Evolutionary conservation across 1,140 invertebrate genomes (phyloP).

Genomic region (Acromyrmex charruanus): DNA sequence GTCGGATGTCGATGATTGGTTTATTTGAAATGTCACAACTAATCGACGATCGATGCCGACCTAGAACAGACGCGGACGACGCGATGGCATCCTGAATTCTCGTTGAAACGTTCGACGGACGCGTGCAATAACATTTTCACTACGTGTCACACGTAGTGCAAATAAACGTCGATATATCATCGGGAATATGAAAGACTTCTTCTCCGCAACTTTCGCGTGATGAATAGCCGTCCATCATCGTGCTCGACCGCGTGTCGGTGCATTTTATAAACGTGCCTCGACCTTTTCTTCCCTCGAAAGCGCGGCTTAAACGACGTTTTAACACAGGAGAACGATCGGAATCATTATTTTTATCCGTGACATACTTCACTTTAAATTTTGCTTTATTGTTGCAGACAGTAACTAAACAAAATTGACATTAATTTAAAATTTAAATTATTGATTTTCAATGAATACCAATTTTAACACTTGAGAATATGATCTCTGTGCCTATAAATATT

Average conservation of each 20-base stretch:
- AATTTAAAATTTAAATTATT: not conserved
- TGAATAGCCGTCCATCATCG: constrained; percentile 59
- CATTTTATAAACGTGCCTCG: constrained; percentile 58
- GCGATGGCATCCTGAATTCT: constrained; percentile 44
- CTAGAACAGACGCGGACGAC: constrained; percentile 18
- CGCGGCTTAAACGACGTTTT: constrained; percentile 33
- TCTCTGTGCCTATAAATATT: not conserved
- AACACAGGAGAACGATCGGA: not conserved
- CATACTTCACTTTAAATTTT: constrained; percentile 1
- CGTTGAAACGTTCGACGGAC: constrained; percentile 31
- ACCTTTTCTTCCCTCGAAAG: constrained; percentile 38
- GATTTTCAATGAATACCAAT: not conserved
- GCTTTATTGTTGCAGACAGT: not conserved
- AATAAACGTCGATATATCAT: constrained; percentile 61
- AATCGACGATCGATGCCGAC: constrained; percentile 41
- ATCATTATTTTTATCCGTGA: not conserved
- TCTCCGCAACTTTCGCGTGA: constrained; percentile 48
- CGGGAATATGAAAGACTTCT: constrained; percentile 58
- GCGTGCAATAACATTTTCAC: constrained; percentile 54
- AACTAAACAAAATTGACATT: not conserved
- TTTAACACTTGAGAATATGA: not conserved
- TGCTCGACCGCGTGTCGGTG: constrained; percentile 29
- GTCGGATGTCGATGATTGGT: constrained; percentile 30
- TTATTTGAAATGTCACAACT: constrained; percentile 53
- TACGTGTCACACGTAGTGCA: constrained; percentile 26